phyloP scores from a whole-genome alignment of 2,113 vertebrate species.

The Aldabrachelys gigantea region DNA sequence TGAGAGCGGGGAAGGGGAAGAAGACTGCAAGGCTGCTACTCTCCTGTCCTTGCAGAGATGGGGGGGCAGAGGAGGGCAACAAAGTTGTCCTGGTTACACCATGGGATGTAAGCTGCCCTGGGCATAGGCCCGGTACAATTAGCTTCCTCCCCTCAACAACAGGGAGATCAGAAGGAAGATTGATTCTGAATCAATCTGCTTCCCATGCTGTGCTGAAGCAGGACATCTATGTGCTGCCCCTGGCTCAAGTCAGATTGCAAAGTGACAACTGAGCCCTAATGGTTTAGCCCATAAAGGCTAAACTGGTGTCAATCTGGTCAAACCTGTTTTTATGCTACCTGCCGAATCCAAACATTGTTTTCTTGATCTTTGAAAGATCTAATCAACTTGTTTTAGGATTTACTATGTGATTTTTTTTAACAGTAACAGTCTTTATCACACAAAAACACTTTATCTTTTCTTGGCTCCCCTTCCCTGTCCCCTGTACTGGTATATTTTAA shows the following conservation, averaged over 20 bases:
- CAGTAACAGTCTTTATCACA: neutral
- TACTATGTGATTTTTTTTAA: neutral
- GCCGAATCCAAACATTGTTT: neutral
- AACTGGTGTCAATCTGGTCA: neutral
- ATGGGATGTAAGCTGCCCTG: neutral
- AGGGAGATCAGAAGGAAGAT: neutral
- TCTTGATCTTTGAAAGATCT: neutral
- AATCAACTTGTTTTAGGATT: neutral
- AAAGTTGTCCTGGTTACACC: neutral
- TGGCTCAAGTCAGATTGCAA: neutral
- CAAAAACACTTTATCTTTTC: neutral
- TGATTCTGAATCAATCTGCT: neutral
- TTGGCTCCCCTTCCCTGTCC: neutral
- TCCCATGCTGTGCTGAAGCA: rapidly evolving
- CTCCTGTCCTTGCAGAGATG: neutral
- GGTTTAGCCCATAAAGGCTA: neutral
- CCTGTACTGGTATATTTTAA: neutral
- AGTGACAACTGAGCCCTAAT: neutral
- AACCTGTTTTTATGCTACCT: neutral
- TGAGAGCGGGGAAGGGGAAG: neutral
- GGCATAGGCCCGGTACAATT: neutral
- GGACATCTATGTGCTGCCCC: rapidly evolving
- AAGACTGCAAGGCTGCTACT: neutral
- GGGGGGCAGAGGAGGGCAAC: neutral
- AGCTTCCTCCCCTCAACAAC: neutral